Conservation (phyloP, 2,113 vertebrate genomes). For the Carassius auratus region DNA sequence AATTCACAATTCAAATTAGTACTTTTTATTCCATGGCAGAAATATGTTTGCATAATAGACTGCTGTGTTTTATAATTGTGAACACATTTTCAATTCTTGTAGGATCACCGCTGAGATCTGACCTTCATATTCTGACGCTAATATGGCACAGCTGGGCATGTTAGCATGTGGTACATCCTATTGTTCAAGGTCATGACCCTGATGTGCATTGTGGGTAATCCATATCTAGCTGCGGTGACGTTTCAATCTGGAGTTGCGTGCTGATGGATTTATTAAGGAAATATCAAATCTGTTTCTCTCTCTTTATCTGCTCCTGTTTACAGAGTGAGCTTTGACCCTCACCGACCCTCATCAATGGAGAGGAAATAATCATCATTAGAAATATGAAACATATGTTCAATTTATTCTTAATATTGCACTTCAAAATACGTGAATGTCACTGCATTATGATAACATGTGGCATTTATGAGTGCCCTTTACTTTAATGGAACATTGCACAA, state of each 20-base stretch:
- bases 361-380: background rate
- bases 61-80: too few species aligned
- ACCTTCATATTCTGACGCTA: background rate
- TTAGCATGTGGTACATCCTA: background rate
- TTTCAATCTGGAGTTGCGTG: conserved; percentile 29
- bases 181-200: conserved; percentile 3
- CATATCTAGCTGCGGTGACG: background rate
- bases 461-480: background rate
- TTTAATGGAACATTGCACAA: background rate
- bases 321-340: background rate
- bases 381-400: background rate
- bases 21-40: background rate
- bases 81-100: too few species aligned
- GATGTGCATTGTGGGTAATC: conserved; percentile 46
- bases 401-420: too few species aligned
- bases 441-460: background rate
- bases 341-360: background rate
- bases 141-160: background rate
- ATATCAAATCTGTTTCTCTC: conserved; percentile 30
- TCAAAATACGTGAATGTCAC: background rate
- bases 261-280: conserved; percentile 54
- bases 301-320: conserved; percentile 2
- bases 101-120: background rate
- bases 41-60: too few species aligned
- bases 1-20: background rate